phyloP scores from a whole-genome alignment of 2,113 vertebrate genomes.

The Seriola dumerili region DNA sequence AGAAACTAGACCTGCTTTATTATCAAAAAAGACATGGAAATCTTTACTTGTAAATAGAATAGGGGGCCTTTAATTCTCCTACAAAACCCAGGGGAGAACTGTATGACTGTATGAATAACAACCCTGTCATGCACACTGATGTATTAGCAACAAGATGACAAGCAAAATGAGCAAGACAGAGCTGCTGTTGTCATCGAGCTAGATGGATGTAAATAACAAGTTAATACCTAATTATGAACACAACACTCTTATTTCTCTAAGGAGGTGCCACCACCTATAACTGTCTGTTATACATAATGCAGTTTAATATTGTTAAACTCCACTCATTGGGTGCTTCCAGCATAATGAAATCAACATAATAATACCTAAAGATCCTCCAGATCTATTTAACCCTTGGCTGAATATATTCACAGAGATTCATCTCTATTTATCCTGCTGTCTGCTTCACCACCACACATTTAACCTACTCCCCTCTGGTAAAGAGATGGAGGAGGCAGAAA shows the following conservation, averaged over 20 bases:
- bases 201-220: neutral
- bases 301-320: conserved; percentile 7
- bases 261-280: conserved; percentile 12
- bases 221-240: neutral
- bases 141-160: neutral
- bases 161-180: neutral
- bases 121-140: neutral
- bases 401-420: conserved; percentile 2
- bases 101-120: neutral
- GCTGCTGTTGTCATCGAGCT: neutral
- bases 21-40: too few species aligned
- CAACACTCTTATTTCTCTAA: neutral
- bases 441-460: conserved; percentile 11
- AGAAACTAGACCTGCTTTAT: too few species aligned
- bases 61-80: neutral
- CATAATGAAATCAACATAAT: neutral
- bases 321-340: neutral
- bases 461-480: neutral
- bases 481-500: conserved; percentile 21
- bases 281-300: neutral
- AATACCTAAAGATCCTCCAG: neutral
- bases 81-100: neutral
- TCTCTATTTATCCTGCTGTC: conserved; percentile 6
- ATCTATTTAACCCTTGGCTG: neutral
- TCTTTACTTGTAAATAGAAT: too few species aligned